A percentile compares a stretch with the other conserved stretches of the same genome.
phyloP scores from a whole-genome alignment of 2,888 invertebrate genomes.

The Pseudococcus jackbeardsleyi region DNA sequence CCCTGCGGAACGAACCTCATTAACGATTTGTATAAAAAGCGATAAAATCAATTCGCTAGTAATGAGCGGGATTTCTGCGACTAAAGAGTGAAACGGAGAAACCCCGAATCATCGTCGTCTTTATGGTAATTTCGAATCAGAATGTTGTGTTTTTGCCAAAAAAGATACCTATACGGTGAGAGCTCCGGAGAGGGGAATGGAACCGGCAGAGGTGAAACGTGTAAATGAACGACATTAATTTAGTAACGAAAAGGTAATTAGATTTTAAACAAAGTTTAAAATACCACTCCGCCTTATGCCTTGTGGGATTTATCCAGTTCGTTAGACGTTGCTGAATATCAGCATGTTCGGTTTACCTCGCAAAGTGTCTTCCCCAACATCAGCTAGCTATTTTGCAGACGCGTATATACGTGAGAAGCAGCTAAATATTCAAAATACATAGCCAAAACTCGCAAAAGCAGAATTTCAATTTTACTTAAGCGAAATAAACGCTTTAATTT shows the following conservation, averaged over 20 bases:
- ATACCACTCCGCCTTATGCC: slow-evolving; percentile 29
- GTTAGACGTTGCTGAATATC: slow-evolving; percentile 45
- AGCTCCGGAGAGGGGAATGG: background rate
- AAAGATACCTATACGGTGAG: slow-evolving; percentile 2
- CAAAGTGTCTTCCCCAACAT: slow-evolving; percentile 12
- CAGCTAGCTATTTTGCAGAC: slow-evolving; percentile 1
- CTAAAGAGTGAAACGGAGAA: background rate
- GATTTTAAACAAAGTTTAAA: slow-evolving; percentile 51
- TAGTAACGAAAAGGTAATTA: slow-evolving; percentile 50
- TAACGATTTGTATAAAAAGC: background rate
- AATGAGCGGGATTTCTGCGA: background rate
- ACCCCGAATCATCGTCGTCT: background rate
- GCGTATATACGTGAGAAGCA: slow-evolving; percentile 28
- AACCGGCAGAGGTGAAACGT: background rate
- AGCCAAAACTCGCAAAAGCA: slow-evolving; percentile 37
- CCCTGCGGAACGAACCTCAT: background rate
- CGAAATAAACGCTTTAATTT: slow-evolving; percentile 51
- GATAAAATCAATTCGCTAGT: slow-evolving; percentile 4
- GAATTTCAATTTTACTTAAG: slow-evolving; percentile 44
- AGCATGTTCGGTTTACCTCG: slow-evolving; percentile 49
- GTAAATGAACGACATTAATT: slow-evolving; percentile 51
- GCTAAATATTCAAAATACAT: slow-evolving; percentile 38
- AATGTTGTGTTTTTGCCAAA: slow-evolving; percentile 29
- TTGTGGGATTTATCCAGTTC: slow-evolving; percentile 50
- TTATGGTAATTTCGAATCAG: slow-evolving; percentile 37